Evolutionary conservation across 2,888 invertebrate genomes (phyloP), one percentile per base, ranked within the genome.

Genomic region (Agonopterix heracliana): DNA sequence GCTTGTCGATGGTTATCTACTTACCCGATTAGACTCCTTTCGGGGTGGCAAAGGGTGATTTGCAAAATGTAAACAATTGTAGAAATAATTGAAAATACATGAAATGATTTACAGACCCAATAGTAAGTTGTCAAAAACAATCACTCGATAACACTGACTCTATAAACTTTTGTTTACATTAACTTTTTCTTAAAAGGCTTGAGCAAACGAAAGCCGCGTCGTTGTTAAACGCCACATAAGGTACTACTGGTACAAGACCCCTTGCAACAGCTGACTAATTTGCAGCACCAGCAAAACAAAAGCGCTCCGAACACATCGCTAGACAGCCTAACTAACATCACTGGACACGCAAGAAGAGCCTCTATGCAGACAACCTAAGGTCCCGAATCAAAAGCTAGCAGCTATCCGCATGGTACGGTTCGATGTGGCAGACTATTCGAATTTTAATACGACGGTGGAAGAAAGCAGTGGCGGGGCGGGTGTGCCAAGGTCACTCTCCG

Each of bases 261-360:
- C 26, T 38, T 38, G 68, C 70, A 81, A 81, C 85, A 86, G 85
- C 86, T 87, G 86, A 81, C 81, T 76, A 78, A 81, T 80, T 82
- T 82, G 78, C 81, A 76, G 68, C 61, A 71, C 74, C 65, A 79
- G 74, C 83, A 82, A 82, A 84, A 85, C 81, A 85, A 79, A 62
- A 74, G 71, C 68, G 52, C 50, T 54, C 49, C 50, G 50, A 51
- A 53, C 51, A 46, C 54, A 57, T 55, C 48, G 56, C 54, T 50
- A 47, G 66, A 71, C 56, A 59, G 47, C 74, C 52, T 53, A 78
- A 74, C 54, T 46, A 63, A 64, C 56, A 34, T 48, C 54, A 55
- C 54, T 51, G 58, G 60, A 26, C 57, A 71, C 50, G 41, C 71
- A 51, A 80, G 60, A 74, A 73, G 53, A 60, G 55, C 61, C 74